Evolutionary conservation across 37 sponge, comb jelly and placozoan genomes (phyloP).

Genomic region (Diacarnus erythraeanus): DNA sequence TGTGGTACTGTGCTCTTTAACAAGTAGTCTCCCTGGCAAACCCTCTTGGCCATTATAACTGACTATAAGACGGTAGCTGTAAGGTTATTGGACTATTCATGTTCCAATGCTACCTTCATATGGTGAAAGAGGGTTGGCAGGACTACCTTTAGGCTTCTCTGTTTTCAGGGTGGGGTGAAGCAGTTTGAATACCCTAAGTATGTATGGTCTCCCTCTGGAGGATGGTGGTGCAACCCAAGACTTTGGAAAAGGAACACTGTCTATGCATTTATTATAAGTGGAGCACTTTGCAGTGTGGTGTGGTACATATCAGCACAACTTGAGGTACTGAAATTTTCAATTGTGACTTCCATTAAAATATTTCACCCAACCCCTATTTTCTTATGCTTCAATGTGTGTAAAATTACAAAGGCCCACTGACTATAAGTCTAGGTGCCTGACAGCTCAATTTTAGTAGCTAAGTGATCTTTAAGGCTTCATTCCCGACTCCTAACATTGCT

Average conservation of each 20-base stretch:
- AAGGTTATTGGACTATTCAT: too few species aligned
- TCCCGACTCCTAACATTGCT: too few species aligned
- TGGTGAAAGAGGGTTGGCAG: too few species aligned
- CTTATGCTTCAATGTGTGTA: neutral
- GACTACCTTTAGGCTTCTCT: neutral
- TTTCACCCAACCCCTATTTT: neutral
- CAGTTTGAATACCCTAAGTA: slow-evolving; percentile 85
- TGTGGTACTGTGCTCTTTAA: too few species aligned
- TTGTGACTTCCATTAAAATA: too few species aligned
- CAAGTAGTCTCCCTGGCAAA: too few species aligned
- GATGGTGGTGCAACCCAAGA: slow-evolving; percentile 94
- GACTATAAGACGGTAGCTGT: too few species aligned
- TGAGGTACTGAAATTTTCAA: slow-evolving; percentile 62
- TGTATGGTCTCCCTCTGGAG: slow-evolving; percentile 95
- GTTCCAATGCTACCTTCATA: too few species aligned
- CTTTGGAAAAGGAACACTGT: slow-evolving; percentile 83
- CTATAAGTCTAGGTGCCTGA: neutral
- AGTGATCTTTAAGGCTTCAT: neutral
- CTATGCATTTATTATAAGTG: slow-evolving; percentile 30
- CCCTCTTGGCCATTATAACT: too few species aligned
- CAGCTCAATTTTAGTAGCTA: neutral
- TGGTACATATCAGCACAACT: slow-evolving; percentile 68
- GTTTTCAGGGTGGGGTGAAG: slow-evolving; percentile 72
- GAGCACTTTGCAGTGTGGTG: slow-evolving; percentile 25
- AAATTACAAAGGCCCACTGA: too few species aligned